These are phyloP conservation scores for Stenodera caucasica DNA, from an alignment of 2,888 invertebrate genomes.

Conservation along the genomic window DNA sequence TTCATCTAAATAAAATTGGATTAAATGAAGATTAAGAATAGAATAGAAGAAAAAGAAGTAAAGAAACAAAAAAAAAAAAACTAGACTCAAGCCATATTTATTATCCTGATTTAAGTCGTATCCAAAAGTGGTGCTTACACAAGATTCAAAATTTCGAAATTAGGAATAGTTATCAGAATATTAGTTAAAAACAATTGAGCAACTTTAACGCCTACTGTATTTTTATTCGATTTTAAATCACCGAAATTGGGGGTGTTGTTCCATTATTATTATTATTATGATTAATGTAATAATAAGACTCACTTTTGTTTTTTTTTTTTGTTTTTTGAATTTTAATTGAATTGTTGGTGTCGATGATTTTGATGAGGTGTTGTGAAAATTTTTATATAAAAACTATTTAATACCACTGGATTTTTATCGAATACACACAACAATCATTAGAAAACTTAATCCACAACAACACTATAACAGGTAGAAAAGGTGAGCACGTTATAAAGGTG, in stretches of 20 bases:
- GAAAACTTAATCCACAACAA: conserved; percentile 13
- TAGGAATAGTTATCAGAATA: background rate
- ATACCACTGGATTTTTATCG: too few relatives aligned
- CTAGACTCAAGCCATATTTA: background rate
- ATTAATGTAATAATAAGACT: too few relatives aligned
- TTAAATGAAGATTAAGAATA: conserved; percentile 7
- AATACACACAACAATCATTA: background rate
- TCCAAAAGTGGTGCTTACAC: background rate
- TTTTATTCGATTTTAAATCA: too few relatives aligned
- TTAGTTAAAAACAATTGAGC: background rate
- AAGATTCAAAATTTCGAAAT: background rate
- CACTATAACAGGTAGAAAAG: conserved; percentile 5
- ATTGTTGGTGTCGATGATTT: too few relatives aligned
- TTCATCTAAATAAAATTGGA: conserved; percentile 3
- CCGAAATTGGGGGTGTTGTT: too few relatives aligned
- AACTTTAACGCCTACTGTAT: too few relatives aligned
- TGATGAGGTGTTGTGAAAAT: too few relatives aligned
- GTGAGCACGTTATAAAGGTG: conserved; percentile 7
- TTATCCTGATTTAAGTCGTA: background rate
- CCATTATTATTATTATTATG: too few relatives aligned
- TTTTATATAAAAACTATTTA: too few relatives aligned
- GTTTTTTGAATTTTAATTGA: too few relatives aligned
- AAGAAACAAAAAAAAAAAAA: background rate
- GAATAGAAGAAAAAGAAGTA: background rate
- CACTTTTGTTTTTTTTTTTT: too few relatives aligned